Conservation (phyloP, 2,888 invertebrate species). For the Piscicola geometra region DNA sequence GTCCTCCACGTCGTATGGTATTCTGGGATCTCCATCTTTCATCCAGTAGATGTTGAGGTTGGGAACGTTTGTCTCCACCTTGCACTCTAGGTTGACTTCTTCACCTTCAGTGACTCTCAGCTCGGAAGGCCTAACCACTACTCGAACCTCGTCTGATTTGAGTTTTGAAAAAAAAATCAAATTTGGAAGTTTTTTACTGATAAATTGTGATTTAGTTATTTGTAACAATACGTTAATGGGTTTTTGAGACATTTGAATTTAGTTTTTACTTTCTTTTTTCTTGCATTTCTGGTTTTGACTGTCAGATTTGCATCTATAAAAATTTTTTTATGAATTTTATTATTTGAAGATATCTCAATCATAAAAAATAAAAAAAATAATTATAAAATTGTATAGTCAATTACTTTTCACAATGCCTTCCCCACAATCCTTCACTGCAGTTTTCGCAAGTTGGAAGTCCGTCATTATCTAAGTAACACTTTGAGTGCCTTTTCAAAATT, state of each 20-base stretch:
- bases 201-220: too few species aligned
- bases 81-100: background rate
- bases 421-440: constrained; percentile 3
- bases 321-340: background rate
- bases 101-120: background rate
- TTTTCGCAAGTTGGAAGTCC: background rate
- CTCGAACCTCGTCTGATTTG: background rate
- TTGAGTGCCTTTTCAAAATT: background rate
- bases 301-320: background rate
- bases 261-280: background rate
- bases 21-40: background rate
- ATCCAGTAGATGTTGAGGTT: constrained; percentile 10
- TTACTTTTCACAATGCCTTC: constrained; percentile 10
- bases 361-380: too few species aligned
- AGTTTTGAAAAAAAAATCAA: too few species aligned
- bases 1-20: background rate
- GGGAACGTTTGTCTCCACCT: background rate
- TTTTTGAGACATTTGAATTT: too few species aligned
- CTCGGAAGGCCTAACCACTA: background rate
- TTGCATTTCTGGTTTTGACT: background rate
- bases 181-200: too few species aligned
- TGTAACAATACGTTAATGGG: too few species aligned
- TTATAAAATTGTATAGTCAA: too few species aligned
- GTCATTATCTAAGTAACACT: background rate
- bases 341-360: too few species aligned